phyloP scores from a whole-genome alignment of 2,888 invertebrate species.

The Drepanosiphum platanoidis region DNA sequence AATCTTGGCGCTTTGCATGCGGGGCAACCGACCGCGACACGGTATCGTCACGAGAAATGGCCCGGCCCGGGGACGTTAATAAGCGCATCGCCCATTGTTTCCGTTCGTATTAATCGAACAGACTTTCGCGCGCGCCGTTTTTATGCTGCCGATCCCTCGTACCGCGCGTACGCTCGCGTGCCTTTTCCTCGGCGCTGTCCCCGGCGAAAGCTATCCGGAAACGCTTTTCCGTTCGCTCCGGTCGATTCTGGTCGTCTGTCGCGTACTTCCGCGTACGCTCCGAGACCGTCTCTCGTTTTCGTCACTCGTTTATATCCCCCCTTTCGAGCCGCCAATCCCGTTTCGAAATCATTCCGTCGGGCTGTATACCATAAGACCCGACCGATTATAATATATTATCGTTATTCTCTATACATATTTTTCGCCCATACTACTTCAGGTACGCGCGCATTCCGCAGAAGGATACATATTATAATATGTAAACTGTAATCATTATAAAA shows the following conservation, averaged over 20 bases:
- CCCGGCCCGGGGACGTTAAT: background rate
- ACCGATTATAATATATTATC: no score
- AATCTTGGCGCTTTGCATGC: no score
- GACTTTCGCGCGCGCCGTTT: background rate
- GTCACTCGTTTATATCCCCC: background rate
- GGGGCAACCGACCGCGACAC: background rate
- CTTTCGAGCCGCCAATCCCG: background rate
- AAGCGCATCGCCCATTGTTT: background rate
- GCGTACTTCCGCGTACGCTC: background rate
- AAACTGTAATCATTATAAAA: no score
- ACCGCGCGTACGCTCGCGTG: background rate
- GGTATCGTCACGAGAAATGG: background rate
- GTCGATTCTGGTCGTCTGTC: no score
- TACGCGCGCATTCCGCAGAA: conserved; percentile 8
- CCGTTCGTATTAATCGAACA: background rate
- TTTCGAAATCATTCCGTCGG: background rate
- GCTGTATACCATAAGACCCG: background rate
- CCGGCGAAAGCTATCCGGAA: background rate
- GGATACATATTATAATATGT: no score
- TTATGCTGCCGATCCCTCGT: background rate
- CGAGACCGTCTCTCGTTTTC: background rate
- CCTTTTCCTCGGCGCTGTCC: background rate
- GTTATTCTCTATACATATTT: background rate
- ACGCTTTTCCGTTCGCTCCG: background rate
- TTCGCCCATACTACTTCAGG: background rate